Evolutionary conservation across 1,140 invertebrate genomes (phyloP), one percentile per base, ranked within the genome.

Genomic region (Heliconius hewitsoni): DNA sequence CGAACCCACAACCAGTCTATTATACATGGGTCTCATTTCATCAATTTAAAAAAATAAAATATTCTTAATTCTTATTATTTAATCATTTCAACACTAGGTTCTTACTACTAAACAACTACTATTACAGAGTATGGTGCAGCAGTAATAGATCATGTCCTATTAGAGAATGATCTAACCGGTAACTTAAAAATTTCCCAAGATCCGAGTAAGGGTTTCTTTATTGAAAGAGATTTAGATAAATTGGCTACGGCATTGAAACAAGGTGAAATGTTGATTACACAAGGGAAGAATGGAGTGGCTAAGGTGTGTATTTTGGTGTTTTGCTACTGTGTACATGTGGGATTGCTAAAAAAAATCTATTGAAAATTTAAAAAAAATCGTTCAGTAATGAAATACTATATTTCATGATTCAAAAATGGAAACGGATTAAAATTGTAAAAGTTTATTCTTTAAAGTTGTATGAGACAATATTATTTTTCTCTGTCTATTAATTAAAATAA

Each of bases 141-240:
- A 3, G 91, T 99, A 19, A 96, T 99, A 76, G 98, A 99, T 85
- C 99, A 99, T 94, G 96, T 97, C 71, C 94, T 99, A 3, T 82
- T 97, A 11, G 95, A 96, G 86, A 71, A 71, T 37, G 71, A 18
- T 37, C 71, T 71, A 39, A 71, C 37, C 0, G 71, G 71, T 5
- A 71, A 71, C 18, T 37, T 37, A 23, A 71, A 71, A 71, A 39
- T 71, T 27, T 83, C 83, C 8, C 84, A 86, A 18, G 92, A 77
- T 72, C 84, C 88, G 0, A 88, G 86, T 42, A 91, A 90, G 77
- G 96, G 96, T 75, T 98, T 98, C 89, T 92, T 96, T 77, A 81
- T 96, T 9, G 94, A 95, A 19, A 89, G 95, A 73, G 96, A 98
- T 91, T 89, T 98, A 71, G 89, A 95, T 46, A 96, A 95, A 83